Evolutionary conservation across 2,113 vertebrate species (phyloP).

Genomic region (Herpailurus yagouaroundi): DNA sequence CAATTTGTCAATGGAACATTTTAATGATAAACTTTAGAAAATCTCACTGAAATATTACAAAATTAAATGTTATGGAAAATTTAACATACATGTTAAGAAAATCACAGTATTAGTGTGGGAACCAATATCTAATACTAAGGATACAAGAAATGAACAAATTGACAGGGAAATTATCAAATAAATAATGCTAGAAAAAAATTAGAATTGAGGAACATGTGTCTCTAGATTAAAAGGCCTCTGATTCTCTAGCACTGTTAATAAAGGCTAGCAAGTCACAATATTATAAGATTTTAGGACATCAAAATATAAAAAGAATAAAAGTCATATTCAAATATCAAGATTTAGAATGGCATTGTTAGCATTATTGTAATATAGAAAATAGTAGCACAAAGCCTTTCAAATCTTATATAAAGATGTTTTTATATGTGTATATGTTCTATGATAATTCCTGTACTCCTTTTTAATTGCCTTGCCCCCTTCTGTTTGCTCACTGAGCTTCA

Average conservation of each 20-base stretch:
- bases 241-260: too few species aligned
- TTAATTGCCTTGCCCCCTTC: background rate
- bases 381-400: background rate
- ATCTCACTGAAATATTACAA: background rate
- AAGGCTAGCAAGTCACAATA: background rate
- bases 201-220: background rate
- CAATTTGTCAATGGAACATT: background rate
- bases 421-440: background rate
- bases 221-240: background rate
- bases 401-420: background rate
- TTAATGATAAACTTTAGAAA: conserved; percentile 7
- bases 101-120: background rate
- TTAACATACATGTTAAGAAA: background rate
- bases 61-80: background rate
- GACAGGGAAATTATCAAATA: background rate
- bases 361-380: background rate
- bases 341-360: background rate
- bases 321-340: background rate
- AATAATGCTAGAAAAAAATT: background rate
- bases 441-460: background rate
- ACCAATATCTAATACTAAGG: background rate
- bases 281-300: background rate
- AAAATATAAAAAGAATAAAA: background rate
- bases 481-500: background rate
- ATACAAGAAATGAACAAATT: background rate